Evolutionary conservation across 2,888 invertebrate species (phyloP).

Genomic region (Plusia festucae): DNA sequence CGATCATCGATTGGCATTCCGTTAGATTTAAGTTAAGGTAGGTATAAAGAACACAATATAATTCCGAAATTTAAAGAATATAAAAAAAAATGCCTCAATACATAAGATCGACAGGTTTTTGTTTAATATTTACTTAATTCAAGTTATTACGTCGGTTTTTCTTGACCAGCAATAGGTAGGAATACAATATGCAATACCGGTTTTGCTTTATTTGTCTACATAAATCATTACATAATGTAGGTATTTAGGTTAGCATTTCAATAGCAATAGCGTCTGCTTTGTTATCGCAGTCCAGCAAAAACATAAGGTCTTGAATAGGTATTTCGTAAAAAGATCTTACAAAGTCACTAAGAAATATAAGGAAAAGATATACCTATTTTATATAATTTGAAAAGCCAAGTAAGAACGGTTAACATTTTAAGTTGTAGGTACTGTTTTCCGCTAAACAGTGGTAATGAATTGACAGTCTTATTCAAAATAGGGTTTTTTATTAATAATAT

Average conservation of each 20-base stretch:
- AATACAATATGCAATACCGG: constrained; percentile 10
- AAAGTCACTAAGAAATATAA: not conserved
- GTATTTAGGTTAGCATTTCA: constrained; percentile 22
- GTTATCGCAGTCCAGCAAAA: constrained; percentile 3
- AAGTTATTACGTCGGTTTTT: not conserved
- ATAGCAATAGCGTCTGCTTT: constrained; percentile 5
- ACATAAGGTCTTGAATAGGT: not conserved
- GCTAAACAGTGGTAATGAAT: no score
- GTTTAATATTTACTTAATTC: not conserved
- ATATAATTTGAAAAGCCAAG: not conserved
- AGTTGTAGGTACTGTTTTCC: no score
- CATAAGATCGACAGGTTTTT: not conserved
- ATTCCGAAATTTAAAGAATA: not conserved
- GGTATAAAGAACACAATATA: not conserved
- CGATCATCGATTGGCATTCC: not conserved
- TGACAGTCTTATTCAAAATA: no score
- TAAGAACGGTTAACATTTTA: no score
- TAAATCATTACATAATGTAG: not conserved
- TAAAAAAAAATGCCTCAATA: not conserved
- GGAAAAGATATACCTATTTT: not conserved
- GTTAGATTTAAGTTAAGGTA: not conserved
- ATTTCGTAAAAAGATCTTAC: not conserved
- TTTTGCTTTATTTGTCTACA: constrained; percentile 17
- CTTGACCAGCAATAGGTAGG: constrained; percentile 1
- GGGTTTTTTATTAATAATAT: no score